Percentiles rank a stretch among this genome's conserved stretches.
Evolutionary conservation across 2,797 vertebrate genomes (phyloP).

Genomic region (Emydoidea blandingii): DNA sequence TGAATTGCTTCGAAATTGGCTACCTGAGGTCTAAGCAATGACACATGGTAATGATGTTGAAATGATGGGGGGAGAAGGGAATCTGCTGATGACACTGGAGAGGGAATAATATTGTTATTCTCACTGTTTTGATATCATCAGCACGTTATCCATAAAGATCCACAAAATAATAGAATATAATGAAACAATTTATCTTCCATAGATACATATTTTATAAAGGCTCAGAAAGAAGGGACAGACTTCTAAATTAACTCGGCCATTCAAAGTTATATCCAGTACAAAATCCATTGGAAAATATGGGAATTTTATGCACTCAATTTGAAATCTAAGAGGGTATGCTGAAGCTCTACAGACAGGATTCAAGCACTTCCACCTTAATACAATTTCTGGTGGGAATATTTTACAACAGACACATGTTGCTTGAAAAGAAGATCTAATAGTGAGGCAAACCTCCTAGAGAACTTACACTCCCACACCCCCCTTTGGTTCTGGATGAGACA

Average conservation of each 20-base stretch:
- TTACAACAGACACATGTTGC: fast-evolving
- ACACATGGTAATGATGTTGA: conserved; percentile 63
- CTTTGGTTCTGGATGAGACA: background rate
- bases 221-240: conserved; percentile 41
- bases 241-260: conserved; percentile 51
- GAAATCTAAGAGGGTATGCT: fast-evolving
- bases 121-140: conserved; percentile 64
- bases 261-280: conserved; percentile 50
- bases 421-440: background rate
- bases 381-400: background rate
- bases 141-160: conserved; percentile 32
- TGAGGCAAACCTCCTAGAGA: background rate
- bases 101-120: conserved; percentile 62
- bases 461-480: background rate
- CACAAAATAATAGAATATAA: conserved; percentile 66
- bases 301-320: conserved; percentile 13
- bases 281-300: conserved; percentile 20
- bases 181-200: conserved; percentile 36
- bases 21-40: conserved; percentile 70
- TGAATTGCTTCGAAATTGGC: conserved; percentile 65
- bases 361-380: fast-evolving
- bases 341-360: fast-evolving
- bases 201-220: conserved; percentile 53
- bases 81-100: conserved; percentile 56
- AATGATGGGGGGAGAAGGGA: conserved; percentile 43